Evolutionary conservation across 1,140 invertebrate genomes (phyloP).

Genomic region (Gryon sp.): DNA sequence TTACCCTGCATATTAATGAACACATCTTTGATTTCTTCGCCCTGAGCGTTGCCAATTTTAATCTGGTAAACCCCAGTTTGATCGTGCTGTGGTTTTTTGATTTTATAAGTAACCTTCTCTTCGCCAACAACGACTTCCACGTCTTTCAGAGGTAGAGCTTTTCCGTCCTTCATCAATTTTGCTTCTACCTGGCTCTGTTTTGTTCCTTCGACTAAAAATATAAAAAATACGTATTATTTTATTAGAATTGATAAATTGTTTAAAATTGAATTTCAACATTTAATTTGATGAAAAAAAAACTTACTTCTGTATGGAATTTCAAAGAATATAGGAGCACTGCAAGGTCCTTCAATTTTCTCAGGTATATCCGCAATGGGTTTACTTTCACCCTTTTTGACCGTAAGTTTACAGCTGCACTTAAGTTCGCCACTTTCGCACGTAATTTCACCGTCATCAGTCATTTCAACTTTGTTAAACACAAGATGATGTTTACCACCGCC

Average conservation of each 20-base stretch:
- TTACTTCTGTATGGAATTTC: conserved; percentile 95
- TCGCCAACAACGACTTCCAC: conserved; percentile 93
- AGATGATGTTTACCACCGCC: conserved; percentile 95
- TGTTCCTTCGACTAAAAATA: conserved; percentile 88
- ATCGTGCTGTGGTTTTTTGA: conserved; percentile 92
- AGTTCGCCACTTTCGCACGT: conserved; percentile 90
- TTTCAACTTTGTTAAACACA: conserved; percentile 89
- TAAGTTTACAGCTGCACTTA: conserved; percentile 88
- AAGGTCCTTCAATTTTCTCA: conserved; percentile 89
- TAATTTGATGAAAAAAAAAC: conserved; percentile 14
- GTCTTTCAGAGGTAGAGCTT: conserved; percentile 90
- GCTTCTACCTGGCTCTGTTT: conserved; percentile 91
- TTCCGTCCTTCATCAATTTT: conserved; percentile 93
- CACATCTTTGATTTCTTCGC: conserved; percentile 91
- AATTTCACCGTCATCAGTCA: conserved; percentile 92
- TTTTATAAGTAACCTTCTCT: conserved; percentile 92
- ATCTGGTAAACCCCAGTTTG: conserved; percentile 91
- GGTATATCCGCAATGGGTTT: conserved; percentile 90
- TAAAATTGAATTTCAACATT: background rate
- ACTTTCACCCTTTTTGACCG: conserved; percentile 91
- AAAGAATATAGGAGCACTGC: conserved; percentile 88
- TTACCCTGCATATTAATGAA: conserved; percentile 91
- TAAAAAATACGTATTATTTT: conserved; percentile 7
- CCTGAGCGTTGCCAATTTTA: conserved; percentile 91
- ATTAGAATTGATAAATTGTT: background rate